Base-by-base conservation (phyloP, 2,113 vertebrate genomes). In the Sorex araneus region DNA sequence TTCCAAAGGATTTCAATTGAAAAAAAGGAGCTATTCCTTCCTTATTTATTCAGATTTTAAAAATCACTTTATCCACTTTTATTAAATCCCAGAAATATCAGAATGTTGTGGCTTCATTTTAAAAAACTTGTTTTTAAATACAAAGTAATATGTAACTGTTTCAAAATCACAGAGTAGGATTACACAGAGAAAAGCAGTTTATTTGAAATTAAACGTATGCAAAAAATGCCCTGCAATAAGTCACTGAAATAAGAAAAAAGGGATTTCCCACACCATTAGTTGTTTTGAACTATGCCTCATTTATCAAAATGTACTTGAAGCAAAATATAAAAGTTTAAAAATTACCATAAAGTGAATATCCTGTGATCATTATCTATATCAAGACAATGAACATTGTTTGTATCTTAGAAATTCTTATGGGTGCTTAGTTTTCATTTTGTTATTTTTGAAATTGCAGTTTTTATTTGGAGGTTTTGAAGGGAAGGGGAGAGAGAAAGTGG, bases 1-100 rank as follows among this genome's bases (percentile, higher is more conserved):
- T 85, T 60, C 71, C 34, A 63, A 75, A 93, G 71, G 25, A 21
- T 71, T 82, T 83, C 67, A 32, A 60, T 45, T 89, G 80, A 76
- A 63, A 40, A 40, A 64, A n/a, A 60, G 50, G 34, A 43, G 36
- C n/a, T 76, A 32, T 89, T 91, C 90, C 67, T 93, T 87, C 4
- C 45, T 91, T 85, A 67, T 57, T 77, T 64, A 57, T 86, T 87
- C 84, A 78, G 63, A 18, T 57, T 75, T 77, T 90, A 36, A 54
- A 11, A 87, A 34, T 79, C 25, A 23, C 47, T 87, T 79, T 76
- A 79, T 43, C 32, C 11, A 27, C 18, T 66, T 94, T 73, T 70
- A 15, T n/a, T 88, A n/a, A 83, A 40, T 87, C 63, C 54, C 13
- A 40, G 19, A 74, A 87, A 75, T 67, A 13, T 25, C 66, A 83